These are phyloP conservation scores for Protonibea diacanthus DNA, from an alignment of 2,797 vertebrate genomes.

Conservation along the genomic window DNA sequence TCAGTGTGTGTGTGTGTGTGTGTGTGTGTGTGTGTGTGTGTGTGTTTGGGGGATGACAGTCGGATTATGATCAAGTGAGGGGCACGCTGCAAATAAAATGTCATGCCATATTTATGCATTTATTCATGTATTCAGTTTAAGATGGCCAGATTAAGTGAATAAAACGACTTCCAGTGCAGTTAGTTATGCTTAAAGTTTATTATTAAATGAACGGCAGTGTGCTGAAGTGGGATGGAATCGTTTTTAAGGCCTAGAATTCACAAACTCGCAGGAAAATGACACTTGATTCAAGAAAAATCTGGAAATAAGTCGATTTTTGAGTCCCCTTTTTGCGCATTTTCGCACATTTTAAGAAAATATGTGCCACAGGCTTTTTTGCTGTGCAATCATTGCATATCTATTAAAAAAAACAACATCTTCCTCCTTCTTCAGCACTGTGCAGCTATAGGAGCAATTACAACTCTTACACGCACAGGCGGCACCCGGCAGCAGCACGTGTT, in stretches of 20 bases:
- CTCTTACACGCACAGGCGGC: slow-evolving; percentile 49
- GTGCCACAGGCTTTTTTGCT: background rate
- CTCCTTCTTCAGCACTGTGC: slow-evolving; percentile 20
- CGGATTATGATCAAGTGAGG: slow-evolving; percentile 40
- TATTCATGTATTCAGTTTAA: slow-evolving; percentile 37
- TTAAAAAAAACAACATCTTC: slow-evolving; percentile 22
- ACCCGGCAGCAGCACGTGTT: slow-evolving; percentile 75
- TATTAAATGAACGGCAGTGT: background rate
- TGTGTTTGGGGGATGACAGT: slow-evolving; percentile 24
- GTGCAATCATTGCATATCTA: slow-evolving; percentile 4
- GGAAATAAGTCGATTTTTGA: too few species aligned
- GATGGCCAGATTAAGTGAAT: slow-evolving; percentile 11
- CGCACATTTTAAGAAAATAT: background rate
- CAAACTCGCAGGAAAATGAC: background rate
- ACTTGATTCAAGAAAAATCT: background rate
- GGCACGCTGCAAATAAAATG: slow-evolving; percentile 30
- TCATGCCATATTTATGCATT: background rate
- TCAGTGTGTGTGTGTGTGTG: too few species aligned
- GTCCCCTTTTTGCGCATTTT: background rate
- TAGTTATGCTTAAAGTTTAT: slow-evolving; percentile 19
- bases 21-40: too few species aligned
- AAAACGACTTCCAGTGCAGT: slow-evolving; percentile 8
- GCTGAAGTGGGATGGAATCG: background rate
- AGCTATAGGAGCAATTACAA: slow-evolving; percentile 49
- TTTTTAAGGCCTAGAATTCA: background rate